phyloP scores from a whole-genome alignment of 2,888 invertebrate genomes.

The Polyommatus icarus region DNA sequence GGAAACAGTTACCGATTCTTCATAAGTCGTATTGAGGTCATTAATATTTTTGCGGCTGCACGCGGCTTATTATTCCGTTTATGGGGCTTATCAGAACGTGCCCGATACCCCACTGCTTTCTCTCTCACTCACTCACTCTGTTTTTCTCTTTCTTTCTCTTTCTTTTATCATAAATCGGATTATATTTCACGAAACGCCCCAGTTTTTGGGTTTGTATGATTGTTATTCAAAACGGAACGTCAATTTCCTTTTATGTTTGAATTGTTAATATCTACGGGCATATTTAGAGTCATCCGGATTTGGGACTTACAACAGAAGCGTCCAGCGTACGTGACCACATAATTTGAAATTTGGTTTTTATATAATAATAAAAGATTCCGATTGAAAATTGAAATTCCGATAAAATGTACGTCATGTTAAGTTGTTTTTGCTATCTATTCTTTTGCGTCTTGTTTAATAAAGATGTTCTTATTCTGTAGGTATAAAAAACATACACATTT shows the following conservation, averaged over 20 bases:
- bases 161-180: not conserved
- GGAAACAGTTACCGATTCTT: not conserved
- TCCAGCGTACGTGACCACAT: not conserved
- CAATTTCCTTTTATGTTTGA: not conserved
- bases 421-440: no score
- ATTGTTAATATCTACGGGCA: not conserved
- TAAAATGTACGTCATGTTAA: no score
- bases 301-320: not conserved
- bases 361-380: no score
- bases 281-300: not conserved
- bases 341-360: not conserved
- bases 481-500: no score
- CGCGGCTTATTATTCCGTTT: not conserved
- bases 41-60: not conserved
- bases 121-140: not conserved
- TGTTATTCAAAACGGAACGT: constrained; percentile 2
- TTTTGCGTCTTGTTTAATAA: no score
- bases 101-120: not conserved
- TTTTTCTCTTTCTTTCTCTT: not conserved
- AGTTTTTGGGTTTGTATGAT: not conserved
- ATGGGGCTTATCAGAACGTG: not conserved
- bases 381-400: no score
- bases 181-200: not conserved
- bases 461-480: no score
- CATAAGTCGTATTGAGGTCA: not conserved